Percentiles rank a stretch among this genome's conserved stretches.
Evolutionary conservation across 2,797 vertebrate genomes (phyloP).

Genomic region (Bucorvus abyssinicus): DNA sequence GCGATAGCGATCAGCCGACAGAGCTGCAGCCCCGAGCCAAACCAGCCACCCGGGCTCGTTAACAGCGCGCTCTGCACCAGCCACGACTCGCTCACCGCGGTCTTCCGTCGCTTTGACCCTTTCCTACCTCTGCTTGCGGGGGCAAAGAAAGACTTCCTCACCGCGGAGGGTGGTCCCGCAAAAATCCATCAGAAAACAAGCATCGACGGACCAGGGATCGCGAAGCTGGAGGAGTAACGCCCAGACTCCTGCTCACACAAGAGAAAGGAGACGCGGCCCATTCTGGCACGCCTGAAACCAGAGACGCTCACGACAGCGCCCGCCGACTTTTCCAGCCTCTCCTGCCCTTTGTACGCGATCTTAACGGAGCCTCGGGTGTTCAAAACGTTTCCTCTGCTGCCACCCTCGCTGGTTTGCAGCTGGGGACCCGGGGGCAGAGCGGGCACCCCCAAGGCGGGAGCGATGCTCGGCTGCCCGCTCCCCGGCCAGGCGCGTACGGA

Average conservation of each 20-base stretch:
- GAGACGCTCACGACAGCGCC: not conserved
- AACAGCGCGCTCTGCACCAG: not conserved
- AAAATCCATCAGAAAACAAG: not conserved
- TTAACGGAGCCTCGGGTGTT: not conserved
- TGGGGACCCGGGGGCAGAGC: not conserved
- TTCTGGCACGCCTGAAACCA: not conserved
- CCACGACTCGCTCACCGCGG: not conserved
- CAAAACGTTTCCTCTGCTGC: not conserved
- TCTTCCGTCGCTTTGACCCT: not conserved
- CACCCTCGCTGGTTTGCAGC: not conserved
- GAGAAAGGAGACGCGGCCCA: not conserved
- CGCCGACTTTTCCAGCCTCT: not conserved
- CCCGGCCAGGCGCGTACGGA: not conserved
- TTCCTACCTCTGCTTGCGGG: not conserved
- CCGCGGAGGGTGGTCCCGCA: not conserved
- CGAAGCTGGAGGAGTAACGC: not conserved
- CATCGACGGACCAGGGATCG: not conserved
- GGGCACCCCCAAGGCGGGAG: not conserved
- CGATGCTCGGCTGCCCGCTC: not conserved
- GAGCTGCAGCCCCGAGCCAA: not conserved
- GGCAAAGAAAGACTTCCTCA: not conserved
- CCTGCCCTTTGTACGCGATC: conserved; percentile 35
- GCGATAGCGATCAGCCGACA: not conserved
- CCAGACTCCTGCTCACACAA: not conserved
- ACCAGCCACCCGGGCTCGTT: not conserved